These are phyloP conservation scores for Rhipidura dahli DNA, from an alignment of 2,113 vertebrate genomes.

Conservation along the genomic window DNA sequence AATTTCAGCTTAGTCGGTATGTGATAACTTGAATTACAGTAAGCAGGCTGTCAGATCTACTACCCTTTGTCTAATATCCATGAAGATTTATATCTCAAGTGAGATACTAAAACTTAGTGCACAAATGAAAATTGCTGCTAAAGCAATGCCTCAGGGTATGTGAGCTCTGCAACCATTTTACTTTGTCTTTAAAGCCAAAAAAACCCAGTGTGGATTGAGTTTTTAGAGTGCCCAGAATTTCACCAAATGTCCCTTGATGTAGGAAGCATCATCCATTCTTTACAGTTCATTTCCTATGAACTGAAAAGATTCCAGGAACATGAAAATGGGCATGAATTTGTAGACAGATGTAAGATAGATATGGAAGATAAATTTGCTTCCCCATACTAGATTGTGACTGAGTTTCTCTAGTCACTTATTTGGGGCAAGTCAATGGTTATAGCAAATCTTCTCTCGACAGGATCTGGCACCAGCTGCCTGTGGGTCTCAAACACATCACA, in stretches of 20 bases:
- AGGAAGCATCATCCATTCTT: not conserved
- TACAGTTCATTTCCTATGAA: conserved; percentile 8
- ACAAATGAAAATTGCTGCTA: not conserved
- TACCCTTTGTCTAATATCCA: not conserved
- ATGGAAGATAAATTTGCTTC: conserved; percentile 13
- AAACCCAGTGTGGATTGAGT: not conserved
- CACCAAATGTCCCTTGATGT: not conserved
- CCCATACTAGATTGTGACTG: not conserved
- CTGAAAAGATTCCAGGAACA: not conserved
- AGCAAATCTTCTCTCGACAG: not conserved
- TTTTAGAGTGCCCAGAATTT: not conserved
- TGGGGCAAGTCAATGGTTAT: not conserved
- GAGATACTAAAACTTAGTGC: not conserved
- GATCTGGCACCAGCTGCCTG: not conserved
- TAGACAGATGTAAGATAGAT: conserved; percentile 12
- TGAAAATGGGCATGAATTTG: conserved; percentile 9
- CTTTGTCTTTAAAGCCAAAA: not conserved
- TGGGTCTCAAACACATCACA: not conserved
- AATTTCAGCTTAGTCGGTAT: not conserved
- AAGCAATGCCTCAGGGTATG: not conserved
- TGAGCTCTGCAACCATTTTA: not conserved
- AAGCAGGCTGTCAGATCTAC: not conserved
- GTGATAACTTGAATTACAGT: not conserved
- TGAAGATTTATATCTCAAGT: not conserved
- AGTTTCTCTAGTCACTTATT: not conserved